Evolutionary conservation across 2,888 invertebrate species (phyloP).

Genomic region (Acanthosepion pharaonis): DNA sequence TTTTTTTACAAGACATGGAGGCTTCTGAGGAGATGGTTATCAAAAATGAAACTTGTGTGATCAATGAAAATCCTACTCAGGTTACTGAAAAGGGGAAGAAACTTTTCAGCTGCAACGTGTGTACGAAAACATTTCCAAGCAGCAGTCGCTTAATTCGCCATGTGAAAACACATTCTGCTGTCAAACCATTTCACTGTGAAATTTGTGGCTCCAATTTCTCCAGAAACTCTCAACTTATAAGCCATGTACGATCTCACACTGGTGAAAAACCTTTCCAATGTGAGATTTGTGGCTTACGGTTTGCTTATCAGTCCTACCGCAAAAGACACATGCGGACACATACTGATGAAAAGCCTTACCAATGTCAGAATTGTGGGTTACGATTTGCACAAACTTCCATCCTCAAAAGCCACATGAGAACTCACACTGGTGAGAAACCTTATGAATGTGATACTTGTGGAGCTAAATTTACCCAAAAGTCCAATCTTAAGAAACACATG

Average conservation of each 20-base stretch:
- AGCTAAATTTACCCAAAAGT: neutral
- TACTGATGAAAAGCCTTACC: conserved; percentile 44
- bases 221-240: neutral
- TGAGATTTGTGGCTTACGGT: neutral
- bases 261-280: neutral
- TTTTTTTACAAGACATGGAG: neutral
- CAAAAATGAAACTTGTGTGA: neutral
- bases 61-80: neutral
- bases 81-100: neutral
- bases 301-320: neutral
- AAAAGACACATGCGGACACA: conserved; percentile 51
- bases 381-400: neutral
- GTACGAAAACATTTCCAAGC: neutral
- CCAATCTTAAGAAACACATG: neutral
- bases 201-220: neutral
- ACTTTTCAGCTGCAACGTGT: neutral
- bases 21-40: neutral
- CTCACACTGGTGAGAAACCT: conserved; percentile 35
- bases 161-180: neutral
- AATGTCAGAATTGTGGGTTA: neutral
- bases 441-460: neutral
- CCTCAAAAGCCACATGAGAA: conserved; percentile 24
- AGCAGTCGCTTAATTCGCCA: neutral
- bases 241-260: neutral
- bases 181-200: neutral